A percentile compares a stretch with the other conserved stretches of the same genome.
Evolutionary conservation across 2,797 vertebrate genomes (phyloP).

Genomic region (Phataginus tetradactyla): DNA sequence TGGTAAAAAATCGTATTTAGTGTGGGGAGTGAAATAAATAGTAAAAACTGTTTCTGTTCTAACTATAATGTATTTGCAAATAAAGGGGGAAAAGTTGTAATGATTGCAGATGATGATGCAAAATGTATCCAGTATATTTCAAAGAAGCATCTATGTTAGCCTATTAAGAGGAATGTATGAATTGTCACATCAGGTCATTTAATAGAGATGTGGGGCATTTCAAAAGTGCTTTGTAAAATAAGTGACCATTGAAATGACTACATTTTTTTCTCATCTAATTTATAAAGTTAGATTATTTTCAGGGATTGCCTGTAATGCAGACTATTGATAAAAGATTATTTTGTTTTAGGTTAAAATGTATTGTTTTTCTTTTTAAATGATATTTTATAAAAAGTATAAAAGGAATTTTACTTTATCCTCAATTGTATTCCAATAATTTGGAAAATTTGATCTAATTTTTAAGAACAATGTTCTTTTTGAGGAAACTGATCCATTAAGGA

Average conservation of each 20-base stretch:
- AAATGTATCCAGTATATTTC: not conserved
- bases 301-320: not conserved
- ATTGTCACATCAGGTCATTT: not conserved
- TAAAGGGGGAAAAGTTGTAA: not conserved
- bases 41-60: not conserved
- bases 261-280: not conserved
- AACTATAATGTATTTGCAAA: not conserved
- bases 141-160: not conserved
- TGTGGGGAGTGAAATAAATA: not conserved
- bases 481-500: not conserved
- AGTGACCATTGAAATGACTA: not conserved
- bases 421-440: conserved; percentile 2
- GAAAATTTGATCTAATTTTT: not conserved
- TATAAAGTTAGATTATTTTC: not conserved
- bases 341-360: conserved; percentile 11
- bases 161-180: not conserved
- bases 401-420: not conserved
- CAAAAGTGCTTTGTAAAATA: not conserved
- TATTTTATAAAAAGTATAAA: not conserved
- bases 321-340: not conserved
- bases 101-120: not conserved
- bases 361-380: not conserved
- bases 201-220: not conserved
- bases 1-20: not conserved
- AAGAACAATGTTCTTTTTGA: not conserved